phyloP scores from a whole-genome alignment of 2,888 invertebrate genomes.

The Arge pagana region DNA sequence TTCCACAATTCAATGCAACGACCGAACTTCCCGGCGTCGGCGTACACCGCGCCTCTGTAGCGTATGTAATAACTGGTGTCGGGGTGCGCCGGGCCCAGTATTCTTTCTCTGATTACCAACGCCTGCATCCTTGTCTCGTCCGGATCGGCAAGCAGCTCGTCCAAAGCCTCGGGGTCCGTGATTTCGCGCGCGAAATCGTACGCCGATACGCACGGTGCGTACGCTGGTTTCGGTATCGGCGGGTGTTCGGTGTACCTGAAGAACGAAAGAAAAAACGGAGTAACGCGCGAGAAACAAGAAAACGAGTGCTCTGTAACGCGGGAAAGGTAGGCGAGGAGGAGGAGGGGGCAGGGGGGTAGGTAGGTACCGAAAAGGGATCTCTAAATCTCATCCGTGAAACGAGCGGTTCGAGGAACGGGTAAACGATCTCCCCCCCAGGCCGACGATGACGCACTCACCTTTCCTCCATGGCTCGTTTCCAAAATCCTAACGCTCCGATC shows the following conservation, averaged over 20 bases:
- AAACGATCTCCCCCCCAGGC: no score
- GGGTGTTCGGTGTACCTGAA: slow-evolving; percentile 69
- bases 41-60: slow-evolving; percentile 91
- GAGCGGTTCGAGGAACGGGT: no score
- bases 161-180: slow-evolving; percentile 75
- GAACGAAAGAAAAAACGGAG: no score
- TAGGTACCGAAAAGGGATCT: no score
- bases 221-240: slow-evolving; percentile 75
- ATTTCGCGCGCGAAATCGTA: slow-evolving; percentile 90
- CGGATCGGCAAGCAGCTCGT: slow-evolving; percentile 88
- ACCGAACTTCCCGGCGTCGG: slow-evolving; percentile 91
- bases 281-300: no score
- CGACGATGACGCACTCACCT: slow-evolving; percentile 62
- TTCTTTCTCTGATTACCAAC: slow-evolving; percentile 87
- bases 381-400: no score
- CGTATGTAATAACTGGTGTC: slow-evolving; percentile 96
- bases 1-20: slow-evolving; percentile 95
- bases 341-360: no score
- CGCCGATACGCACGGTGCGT: slow-evolving; percentile 76
- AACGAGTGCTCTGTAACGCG: no score
- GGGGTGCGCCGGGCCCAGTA: slow-evolving; percentile 90
- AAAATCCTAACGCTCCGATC: slow-evolving; percentile 84
- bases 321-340: no score
- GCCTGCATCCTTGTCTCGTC: slow-evolving; percentile 97
- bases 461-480: slow-evolving; percentile 91